Conservation (phyloP, 2,113 vertebrate genomes). For the Channa maculata region DNA sequence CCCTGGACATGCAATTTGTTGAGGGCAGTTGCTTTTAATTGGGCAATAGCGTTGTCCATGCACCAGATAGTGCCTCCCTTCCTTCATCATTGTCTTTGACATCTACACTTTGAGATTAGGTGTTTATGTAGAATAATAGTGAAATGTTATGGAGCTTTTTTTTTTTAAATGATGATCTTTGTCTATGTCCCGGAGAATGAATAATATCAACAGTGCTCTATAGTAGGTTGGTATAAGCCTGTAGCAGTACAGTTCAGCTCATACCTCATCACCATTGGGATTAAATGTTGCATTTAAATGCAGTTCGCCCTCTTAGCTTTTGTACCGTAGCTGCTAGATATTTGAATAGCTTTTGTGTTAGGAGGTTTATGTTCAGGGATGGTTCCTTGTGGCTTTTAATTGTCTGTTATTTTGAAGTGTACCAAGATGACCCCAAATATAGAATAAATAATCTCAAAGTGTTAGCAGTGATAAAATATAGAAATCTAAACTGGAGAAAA, state of each 20-base stretch:
- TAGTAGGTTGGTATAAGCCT: constrained; percentile 46
- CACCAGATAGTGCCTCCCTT: constrained; percentile 79
- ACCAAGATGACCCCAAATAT: constrained; percentile 42
- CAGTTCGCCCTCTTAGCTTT: constrained; percentile 32
- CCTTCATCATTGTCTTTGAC: constrained; percentile 42
- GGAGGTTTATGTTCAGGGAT: constrained; percentile 29
- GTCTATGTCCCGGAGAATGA: constrained; percentile 59
- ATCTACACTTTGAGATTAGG: constrained; percentile 22
- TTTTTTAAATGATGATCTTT: constrained; percentile 25
- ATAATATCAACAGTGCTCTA: constrained; percentile 62
- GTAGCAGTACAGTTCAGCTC: constrained; percentile 41
- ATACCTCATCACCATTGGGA: constrained; percentile 39
- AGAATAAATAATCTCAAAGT: neutral
- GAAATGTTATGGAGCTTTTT: constrained; percentile 39
- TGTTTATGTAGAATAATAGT: constrained; percentile 46
- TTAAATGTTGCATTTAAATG: constrained; percentile 59
- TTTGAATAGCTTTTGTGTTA: constrained; percentile 38
- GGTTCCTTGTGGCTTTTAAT: constrained; percentile 39
- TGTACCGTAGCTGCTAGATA: constrained; percentile 54
- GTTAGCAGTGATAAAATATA: neutral
- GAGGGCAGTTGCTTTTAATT: constrained; percentile 49
- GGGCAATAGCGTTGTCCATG: constrained; percentile 59
- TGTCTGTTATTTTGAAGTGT: constrained; percentile 11
- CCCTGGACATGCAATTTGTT: constrained; percentile 56
- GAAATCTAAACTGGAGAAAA: neutral